A percentile compares a stretch with the other conserved stretches of the same genome.
These are phyloP conservation scores for Alligator mississippiensis DNA, from an alignment of 2,113 vertebrate species.

Conservation along the genomic window DNA sequence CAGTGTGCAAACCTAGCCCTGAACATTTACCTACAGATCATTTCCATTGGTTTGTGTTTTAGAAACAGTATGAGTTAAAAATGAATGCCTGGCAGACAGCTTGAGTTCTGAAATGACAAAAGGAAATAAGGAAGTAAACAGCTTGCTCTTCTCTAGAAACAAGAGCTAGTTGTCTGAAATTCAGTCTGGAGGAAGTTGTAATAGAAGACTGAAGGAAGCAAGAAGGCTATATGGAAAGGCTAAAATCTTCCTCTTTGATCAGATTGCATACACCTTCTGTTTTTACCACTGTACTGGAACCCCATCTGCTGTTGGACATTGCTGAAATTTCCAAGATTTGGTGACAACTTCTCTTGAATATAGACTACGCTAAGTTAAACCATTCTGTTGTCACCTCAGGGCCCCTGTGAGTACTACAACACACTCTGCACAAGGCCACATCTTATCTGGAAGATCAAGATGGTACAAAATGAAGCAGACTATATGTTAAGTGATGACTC, in stretches of 20 bases:
- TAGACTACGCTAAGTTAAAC: neutral
- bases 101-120: neutral
- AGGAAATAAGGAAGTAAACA: neutral
- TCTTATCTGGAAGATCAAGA: neutral
- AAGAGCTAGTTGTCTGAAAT: neutral
- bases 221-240: neutral
- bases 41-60: neutral
- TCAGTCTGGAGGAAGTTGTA: neutral
- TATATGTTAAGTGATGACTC: neutral
- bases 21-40: neutral
- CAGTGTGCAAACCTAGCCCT: neutral
- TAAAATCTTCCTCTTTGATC: neutral
- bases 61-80: neutral
- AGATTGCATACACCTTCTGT: neutral
- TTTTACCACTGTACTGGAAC: neutral
- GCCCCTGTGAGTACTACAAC: neutral
- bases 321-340: neutral
- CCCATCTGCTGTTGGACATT: neutral
- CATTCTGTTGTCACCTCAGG: neutral
- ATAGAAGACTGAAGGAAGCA: neutral
- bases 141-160: neutral
- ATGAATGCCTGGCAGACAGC: neutral
- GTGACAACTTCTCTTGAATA: neutral
- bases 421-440: neutral
- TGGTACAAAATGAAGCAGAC: neutral